Percentiles rank a stretch among this genome's conserved stretches.
Conservation (phyloP, 2,113 vertebrate species). For the Camelus dromedarius region DNA sequence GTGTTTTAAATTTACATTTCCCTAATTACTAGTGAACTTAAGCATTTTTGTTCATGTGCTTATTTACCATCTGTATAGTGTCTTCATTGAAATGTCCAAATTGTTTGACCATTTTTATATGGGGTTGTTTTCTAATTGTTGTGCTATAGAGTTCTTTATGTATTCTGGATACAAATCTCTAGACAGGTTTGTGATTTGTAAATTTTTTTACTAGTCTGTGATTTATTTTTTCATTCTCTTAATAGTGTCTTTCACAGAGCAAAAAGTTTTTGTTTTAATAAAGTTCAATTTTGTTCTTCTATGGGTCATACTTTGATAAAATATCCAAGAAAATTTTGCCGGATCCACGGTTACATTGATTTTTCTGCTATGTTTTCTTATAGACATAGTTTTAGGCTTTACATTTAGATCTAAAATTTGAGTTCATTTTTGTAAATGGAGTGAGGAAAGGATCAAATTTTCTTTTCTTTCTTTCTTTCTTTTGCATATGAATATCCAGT, state of each 20-base stretch:
- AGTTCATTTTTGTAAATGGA: not conserved
- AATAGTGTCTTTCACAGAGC: not conserved
- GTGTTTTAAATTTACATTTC: not conserved
- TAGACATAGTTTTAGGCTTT: not conserved
- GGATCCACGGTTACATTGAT: not conserved
- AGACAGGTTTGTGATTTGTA: not conserved
- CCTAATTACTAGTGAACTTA: not conserved
- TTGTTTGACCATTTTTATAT: not conserved
- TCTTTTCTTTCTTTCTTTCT: not conserved
- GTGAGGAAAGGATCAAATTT: not conserved
- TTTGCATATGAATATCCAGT: not conserved
- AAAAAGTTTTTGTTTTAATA: not conserved
- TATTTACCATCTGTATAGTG: not conserved
- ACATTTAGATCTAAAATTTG: not conserved
- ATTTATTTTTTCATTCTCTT: not conserved
- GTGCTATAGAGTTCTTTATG: not conserved
- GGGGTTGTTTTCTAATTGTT: not conserved
- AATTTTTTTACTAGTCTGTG: not conserved
- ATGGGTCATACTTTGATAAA: not conserved
- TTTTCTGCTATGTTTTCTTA: not conserved
- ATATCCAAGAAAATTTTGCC: not conserved
- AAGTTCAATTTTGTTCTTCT: not conserved
- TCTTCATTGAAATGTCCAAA: not conserved
- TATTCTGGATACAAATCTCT: not conserved
- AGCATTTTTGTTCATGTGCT: not conserved